These are phyloP conservation scores for Xenus cinereus DNA, from an alignment of 2,113 vertebrate species.

Conservation along the genomic window DNA sequence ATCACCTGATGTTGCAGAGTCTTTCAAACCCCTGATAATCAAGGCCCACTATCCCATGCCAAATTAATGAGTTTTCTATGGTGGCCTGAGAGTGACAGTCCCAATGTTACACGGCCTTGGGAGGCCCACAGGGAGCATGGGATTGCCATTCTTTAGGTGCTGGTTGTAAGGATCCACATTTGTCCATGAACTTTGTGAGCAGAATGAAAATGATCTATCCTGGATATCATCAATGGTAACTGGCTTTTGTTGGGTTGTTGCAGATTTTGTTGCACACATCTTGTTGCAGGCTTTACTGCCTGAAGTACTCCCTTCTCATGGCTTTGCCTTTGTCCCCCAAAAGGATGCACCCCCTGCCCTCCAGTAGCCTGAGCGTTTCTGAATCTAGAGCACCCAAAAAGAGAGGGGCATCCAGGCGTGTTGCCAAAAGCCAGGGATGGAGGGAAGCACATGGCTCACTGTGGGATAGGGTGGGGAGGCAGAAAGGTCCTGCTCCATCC, in stretches of 20 bases:
- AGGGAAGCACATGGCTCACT: not conserved
- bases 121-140: fast-evolving
- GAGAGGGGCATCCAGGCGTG: not conserved
- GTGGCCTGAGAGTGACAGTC: not conserved
- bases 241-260: not conserved
- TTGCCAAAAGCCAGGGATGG: not conserved
- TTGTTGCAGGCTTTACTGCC: not conserved
- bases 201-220: not conserved
- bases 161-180: not conserved
- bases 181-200: not conserved
- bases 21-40: not conserved
- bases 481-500: not conserved
- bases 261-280: not conserved
- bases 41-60: not conserved
- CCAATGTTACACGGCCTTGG: not conserved
- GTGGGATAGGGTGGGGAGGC: not conserved
- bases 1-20: not conserved
- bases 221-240: not conserved
- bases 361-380: not conserved
- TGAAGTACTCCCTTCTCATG: not conserved
- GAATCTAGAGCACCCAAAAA: not conserved
- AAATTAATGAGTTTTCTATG: not conserved
- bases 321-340: not conserved
- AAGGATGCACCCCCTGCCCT: not conserved
- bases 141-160: not conserved